phyloP scores from a whole-genome alignment of 2,888 invertebrate species.

The Lithodes maja region DNA sequence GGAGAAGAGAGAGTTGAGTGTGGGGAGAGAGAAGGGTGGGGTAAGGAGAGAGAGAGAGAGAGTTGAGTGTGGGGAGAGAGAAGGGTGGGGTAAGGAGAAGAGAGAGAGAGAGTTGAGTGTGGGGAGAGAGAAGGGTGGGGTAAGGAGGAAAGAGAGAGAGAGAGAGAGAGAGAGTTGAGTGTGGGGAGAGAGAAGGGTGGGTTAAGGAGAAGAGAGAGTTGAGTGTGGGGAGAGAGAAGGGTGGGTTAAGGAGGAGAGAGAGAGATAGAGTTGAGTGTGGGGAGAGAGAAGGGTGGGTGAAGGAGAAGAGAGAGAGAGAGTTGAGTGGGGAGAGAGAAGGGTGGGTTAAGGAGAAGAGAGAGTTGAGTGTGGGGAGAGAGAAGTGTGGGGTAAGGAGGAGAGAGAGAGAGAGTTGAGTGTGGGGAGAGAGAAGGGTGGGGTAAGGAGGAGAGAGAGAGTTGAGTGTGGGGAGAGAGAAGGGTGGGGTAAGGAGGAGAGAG shows the following conservation, averaged over 20 bases:
- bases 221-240: no score
- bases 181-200: no score
- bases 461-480: slow-evolving; percentile 7
- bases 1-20: no score
- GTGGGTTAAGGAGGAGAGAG: not conserved
- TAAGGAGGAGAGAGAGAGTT: not conserved
- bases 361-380: not conserved
- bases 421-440: not conserved
- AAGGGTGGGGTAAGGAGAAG: not conserved
- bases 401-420: not conserved
- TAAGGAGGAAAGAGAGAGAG: not conserved
- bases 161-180: no score
- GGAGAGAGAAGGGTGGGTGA: not conserved
- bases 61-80: slow-evolving; percentile 8
- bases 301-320: not conserved
- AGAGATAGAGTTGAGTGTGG: not conserved
- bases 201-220: no score
- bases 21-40: not conserved
- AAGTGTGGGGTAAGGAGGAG: not conserved
- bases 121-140: slow-evolving; percentile 5
- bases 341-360: not conserved
- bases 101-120: not conserved
- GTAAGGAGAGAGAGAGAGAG: slow-evolving; percentile 30
- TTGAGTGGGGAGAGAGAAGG: not conserved
- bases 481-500: not conserved